phyloP scores from a whole-genome alignment of 2,113 vertebrate species.

The Odocoileus virginianus region DNA sequence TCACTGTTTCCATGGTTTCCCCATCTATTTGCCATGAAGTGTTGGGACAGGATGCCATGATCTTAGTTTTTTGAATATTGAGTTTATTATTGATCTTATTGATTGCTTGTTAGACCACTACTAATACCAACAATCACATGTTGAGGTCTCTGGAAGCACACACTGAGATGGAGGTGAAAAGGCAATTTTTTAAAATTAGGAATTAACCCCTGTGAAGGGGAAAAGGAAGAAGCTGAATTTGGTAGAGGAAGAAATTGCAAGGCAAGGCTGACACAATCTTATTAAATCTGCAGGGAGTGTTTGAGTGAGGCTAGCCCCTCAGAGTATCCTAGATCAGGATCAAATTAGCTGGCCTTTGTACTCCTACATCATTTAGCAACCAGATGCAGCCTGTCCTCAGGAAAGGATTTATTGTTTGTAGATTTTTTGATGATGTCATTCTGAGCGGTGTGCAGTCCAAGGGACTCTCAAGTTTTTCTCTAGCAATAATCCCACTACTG shows the following conservation, averaged over 20 bases:
- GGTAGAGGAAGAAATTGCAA: background rate
- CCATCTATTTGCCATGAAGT: background rate
- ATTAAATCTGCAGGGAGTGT: background rate
- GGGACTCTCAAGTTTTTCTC: background rate
- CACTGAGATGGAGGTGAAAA: background rate
- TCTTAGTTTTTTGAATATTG: background rate
- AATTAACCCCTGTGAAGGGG: background rate
- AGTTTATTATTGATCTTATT: background rate
- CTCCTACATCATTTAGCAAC: background rate
- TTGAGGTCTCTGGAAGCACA: background rate
- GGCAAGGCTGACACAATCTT: background rate
- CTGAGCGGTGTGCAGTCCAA: background rate
- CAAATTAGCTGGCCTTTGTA: background rate
- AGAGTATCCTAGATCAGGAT: background rate
- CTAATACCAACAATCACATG: background rate
- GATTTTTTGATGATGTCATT: background rate
- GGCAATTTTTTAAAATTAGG: background rate
- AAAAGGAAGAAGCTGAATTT: background rate
- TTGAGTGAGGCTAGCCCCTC: background rate
- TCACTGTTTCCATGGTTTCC: background rate
- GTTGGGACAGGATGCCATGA: background rate
- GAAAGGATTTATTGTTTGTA: background rate
- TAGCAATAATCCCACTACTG: background rate
- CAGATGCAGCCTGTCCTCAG: background rate
- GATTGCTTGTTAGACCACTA: background rate